Percentiles rank a stretch among this genome's conserved stretches.
These are phyloP conservation scores for Mobula hypostoma DNA, from an alignment of 2,113 vertebrate species.

Conservation along the genomic window DNA sequence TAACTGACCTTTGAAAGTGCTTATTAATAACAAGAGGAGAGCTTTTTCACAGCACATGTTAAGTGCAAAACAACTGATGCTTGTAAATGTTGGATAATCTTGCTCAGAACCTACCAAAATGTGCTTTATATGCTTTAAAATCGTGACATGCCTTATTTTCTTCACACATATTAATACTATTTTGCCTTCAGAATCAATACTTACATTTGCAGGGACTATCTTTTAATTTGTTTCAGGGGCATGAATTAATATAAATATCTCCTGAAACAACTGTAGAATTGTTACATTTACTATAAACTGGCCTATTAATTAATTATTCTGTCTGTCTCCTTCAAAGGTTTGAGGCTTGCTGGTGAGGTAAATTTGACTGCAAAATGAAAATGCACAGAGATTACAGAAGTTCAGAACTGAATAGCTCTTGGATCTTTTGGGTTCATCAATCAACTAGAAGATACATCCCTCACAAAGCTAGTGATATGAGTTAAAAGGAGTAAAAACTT, in stretches of 20 bases:
- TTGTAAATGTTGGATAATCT: background rate
- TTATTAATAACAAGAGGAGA: slow-evolving; percentile 26
- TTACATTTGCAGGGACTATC: background rate
- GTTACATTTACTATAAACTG: background rate
- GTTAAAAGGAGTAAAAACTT: background rate
- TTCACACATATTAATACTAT: background rate
- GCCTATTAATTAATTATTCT: background rate
- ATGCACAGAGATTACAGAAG: background rate
- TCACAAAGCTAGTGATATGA: background rate
- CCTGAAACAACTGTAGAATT: background rate
- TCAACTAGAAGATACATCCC: background rate
- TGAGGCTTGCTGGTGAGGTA: background rate
- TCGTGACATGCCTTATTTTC: background rate
- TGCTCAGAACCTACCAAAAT: background rate
- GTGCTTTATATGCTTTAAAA: background rate
- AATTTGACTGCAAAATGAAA: background rate
- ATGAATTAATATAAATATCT: background rate
- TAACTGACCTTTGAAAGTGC: slow-evolving; percentile 21
- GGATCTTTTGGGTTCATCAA: background rate
- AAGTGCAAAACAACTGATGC: slow-evolving; percentile 24
- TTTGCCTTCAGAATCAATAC: background rate
- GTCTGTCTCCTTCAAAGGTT: background rate
- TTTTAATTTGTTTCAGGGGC: background rate
- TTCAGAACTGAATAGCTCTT: background rate
- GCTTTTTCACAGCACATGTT: background rate